Evolutionary conservation across 2,888 invertebrate species (phyloP).

Genomic region (Yponomeuta malinellus): DNA sequence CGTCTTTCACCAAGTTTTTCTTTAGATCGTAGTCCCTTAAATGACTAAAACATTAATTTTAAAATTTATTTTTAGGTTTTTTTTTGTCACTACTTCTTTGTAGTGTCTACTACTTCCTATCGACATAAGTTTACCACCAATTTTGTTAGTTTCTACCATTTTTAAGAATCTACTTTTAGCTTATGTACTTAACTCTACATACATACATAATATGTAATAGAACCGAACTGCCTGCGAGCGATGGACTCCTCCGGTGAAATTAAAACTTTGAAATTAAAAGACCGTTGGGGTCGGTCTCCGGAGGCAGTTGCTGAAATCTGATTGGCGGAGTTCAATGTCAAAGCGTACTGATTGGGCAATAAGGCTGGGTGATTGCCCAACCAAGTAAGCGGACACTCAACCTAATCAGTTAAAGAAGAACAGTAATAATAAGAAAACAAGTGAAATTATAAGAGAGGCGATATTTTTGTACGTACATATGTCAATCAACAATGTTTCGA

Average conservation of each 20-base stretch:
- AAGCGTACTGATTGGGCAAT: slow-evolving; percentile 79
- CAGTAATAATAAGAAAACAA: slow-evolving; percentile 25
- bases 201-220: slow-evolving; percentile 63
- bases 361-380: slow-evolving; percentile 85
- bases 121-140: slow-evolving; percentile 76
- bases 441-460: neutral
- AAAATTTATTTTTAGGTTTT: slow-evolving; percentile 57
- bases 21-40: slow-evolving; percentile 60
- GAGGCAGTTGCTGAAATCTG: slow-evolving; percentile 52
- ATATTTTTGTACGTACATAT: too few relatives aligned
- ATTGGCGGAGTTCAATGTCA: slow-evolving; percentile 56
- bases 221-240: slow-evolving; percentile 46
- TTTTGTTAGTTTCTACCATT: slow-evolving; percentile 53
- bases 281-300: slow-evolving; percentile 39
- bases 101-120: slow-evolving; percentile 62
- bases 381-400: slow-evolving; percentile 76
- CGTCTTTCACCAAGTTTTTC: slow-evolving; percentile 73
- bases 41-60: slow-evolving; percentile 64
- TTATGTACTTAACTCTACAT: slow-evolving; percentile 68
- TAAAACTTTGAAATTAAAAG: slow-evolving; percentile 33
- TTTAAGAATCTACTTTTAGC: slow-evolving; percentile 55
- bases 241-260: slow-evolving; percentile 43
- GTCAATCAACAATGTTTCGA: too few relatives aligned
- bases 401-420: slow-evolving; percentile 52
- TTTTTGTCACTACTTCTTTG: slow-evolving; percentile 48